Evolutionary conservation across 2,888 invertebrate species (phyloP), one percentile per base, ranked within the genome.

Genomic region (Cryptops parisi): DNA sequence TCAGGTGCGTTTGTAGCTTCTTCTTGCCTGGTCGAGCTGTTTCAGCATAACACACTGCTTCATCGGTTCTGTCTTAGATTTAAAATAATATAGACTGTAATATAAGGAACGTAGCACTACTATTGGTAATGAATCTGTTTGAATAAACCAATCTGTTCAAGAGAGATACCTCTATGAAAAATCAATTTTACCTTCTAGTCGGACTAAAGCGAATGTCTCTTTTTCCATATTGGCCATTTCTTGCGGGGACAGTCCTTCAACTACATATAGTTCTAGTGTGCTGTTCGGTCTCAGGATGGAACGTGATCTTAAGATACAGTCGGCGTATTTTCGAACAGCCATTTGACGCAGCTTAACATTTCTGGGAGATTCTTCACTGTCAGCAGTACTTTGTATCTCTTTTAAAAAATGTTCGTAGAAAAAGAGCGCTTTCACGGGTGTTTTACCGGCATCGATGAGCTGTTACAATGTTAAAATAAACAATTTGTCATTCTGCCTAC

Each of bases 41-140:
- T 25, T 56, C 56, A 6, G 56, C 56, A 33, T 56, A 56, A 33
- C 56, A 56, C 19, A 56, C 43, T 2, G 56, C 56, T 27, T 56
- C 56, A 25, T 56, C 56, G 4, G 22, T 27, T 5, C 56, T 40
- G 17, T 46, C 55, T 55, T 6, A n/a, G 25, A 46, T 1, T 2
- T 2, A n/a, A 27, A 47, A 5, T 2, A 45, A 2, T 12, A 45
- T 25, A 21, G 24, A 41, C n/a, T 41, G 2, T 2, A 19, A 6
- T 6, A 17, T 15, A 43, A 3, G 23, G 9, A 3, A 2, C 2
- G 5, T 43, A 9, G 21, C 21, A 43, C 21, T n/a, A 6, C 43
- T 33, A 33, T 15, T 33, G 6, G 33, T 15, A 33, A 33, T 9
- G 6, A 33, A 33, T 33, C 15, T 33, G 33, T 33, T 33, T 9